Evolutionary conservation across 1,140 invertebrate genomes (phyloP).

Genomic region (Drosophila teissieri): DNA sequence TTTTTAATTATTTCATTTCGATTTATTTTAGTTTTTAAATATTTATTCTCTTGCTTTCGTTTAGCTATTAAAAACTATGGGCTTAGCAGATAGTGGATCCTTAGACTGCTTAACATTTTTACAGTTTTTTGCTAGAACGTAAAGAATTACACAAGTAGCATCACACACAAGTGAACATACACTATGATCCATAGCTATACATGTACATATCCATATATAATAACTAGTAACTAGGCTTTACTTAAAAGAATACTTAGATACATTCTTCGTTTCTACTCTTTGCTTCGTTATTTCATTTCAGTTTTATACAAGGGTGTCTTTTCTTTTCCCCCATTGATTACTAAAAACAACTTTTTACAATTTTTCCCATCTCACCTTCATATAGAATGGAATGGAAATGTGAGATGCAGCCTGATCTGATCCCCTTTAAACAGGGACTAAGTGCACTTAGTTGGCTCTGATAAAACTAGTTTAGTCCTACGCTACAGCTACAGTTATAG

Average conservation of each 20-base stretch:
- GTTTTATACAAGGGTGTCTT: slow-evolving; percentile 54
- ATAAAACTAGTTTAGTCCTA: slow-evolving; percentile 57
- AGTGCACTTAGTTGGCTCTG: slow-evolving; percentile 45
- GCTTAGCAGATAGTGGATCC: slow-evolving; percentile 44
- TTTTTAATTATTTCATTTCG: slow-evolving; percentile 29
- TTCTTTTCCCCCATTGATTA: slow-evolving; percentile 49
- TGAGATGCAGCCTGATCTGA: slow-evolving; percentile 26
- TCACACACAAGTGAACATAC: slow-evolving; percentile 67
- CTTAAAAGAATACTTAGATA: slow-evolving; percentile 4
- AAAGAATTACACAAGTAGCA: slow-evolving; percentile 64
- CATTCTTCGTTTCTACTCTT: slow-evolving; percentile 12
- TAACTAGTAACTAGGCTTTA: slow-evolving; percentile 28
- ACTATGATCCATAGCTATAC: slow-evolving; percentile 16
- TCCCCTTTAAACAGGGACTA: slow-evolving; percentile 43
- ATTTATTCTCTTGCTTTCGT: slow-evolving; percentile 72
- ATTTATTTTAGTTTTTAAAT: slow-evolving; percentile 45
- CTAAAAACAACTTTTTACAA: slow-evolving; percentile 78
- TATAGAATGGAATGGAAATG: slow-evolving; percentile 41
- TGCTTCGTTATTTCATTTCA: slow-evolving; percentile 22
- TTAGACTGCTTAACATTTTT: slow-evolving; percentile 53
- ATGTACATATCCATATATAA: slow-evolving; percentile 10
- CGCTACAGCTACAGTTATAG: slow-evolving; percentile 28
- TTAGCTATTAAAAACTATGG: slow-evolving; percentile 73
- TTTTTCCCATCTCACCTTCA: slow-evolving; percentile 1
- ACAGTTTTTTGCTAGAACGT: slow-evolving; percentile 64